Evolutionary conservation across 2,888 invertebrate genomes (phyloP).

Genomic region (Harpagoxenus sublaevis): DNA sequence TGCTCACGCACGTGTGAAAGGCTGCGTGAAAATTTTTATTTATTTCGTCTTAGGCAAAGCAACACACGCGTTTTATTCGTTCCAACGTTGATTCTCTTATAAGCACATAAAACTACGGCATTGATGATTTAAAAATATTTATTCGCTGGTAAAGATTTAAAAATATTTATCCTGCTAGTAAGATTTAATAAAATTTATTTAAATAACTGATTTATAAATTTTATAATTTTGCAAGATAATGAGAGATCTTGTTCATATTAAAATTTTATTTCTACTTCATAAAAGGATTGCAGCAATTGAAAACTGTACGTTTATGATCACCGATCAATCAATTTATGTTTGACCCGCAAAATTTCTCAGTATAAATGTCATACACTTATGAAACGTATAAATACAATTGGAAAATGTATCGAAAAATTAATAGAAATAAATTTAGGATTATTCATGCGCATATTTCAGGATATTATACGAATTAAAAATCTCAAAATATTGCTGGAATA

Average conservation of each 20-base stretch:
- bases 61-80: constrained; percentile 35
- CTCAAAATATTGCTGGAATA: constrained; percentile 28
- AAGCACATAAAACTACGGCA: constrained; percentile 4
- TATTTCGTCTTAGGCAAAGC: constrained; percentile 64
- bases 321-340: constrained; percentile 8
- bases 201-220: constrained; percentile 8
- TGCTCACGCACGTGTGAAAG: constrained; percentile 70
- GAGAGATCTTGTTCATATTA: background rate
- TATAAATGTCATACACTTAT: background rate
- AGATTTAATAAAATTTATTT: background rate
- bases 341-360: background rate
- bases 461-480: constrained; percentile 17
- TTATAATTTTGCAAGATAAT: background rate
- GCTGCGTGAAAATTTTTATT: constrained; percentile 75
- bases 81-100: background rate
- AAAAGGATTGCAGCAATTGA: background rate
- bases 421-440: constrained; percentile 20
- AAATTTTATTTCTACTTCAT: background rate
- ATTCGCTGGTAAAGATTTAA: background rate
- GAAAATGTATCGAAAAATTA: constrained; percentile 22
- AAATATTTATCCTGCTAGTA: too few relatives aligned
- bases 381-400: background rate
- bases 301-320: background rate
- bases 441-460: constrained; percentile 8
- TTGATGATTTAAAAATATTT: constrained; percentile 24